phyloP scores from a whole-genome alignment of 2,113 vertebrate species.

The western clawed frog (Xenopus tropicalis) region DNA sequence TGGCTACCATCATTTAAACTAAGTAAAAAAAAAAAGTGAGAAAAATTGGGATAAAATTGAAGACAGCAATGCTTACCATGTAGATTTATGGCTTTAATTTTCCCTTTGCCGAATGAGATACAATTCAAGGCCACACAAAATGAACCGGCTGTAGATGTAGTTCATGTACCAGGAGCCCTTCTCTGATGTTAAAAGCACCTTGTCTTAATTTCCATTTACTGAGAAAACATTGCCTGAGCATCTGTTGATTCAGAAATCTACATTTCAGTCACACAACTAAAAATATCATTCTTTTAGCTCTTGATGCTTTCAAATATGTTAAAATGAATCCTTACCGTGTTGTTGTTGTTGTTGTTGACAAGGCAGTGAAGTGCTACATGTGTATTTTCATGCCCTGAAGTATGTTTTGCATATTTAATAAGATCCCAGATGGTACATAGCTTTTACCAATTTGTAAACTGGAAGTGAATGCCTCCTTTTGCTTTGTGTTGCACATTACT shows the following conservation, averaged over 20 bases:
- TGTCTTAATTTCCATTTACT: not conserved
- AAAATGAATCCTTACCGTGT: too few species aligned
- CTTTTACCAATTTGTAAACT: conserved; percentile 60
- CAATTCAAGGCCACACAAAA: not conserved
- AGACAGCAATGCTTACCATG: conserved; percentile 9
- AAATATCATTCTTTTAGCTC: too few species aligned
- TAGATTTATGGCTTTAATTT: conserved; percentile 36
- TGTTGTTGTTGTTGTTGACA: not conserved
- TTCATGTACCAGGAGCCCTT: not conserved
- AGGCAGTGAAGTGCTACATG: conserved; percentile 55
- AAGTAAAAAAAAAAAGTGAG: not conserved
- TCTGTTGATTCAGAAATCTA: not conserved
- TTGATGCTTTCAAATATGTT: too few species aligned
- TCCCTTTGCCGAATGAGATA: not conserved
- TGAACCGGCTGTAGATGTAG: not conserved
- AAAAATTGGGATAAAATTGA: not conserved
- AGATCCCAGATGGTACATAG: conserved; percentile 68
- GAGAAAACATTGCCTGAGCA: not conserved
- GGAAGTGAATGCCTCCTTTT: conserved; percentile 54
- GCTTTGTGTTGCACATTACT: conserved; percentile 61
- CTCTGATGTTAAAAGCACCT: not conserved
- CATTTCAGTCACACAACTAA: too few species aligned
- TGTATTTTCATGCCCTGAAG: conserved; percentile 61
- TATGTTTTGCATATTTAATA: conserved; percentile 66
- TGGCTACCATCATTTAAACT: too few species aligned